Percentiles rank a stretch among this genome's conserved stretches.
These are phyloP conservation scores for Abrostola tripartita DNA, from an alignment of 2,888 invertebrate genomes.

Conservation along the genomic window DNA sequence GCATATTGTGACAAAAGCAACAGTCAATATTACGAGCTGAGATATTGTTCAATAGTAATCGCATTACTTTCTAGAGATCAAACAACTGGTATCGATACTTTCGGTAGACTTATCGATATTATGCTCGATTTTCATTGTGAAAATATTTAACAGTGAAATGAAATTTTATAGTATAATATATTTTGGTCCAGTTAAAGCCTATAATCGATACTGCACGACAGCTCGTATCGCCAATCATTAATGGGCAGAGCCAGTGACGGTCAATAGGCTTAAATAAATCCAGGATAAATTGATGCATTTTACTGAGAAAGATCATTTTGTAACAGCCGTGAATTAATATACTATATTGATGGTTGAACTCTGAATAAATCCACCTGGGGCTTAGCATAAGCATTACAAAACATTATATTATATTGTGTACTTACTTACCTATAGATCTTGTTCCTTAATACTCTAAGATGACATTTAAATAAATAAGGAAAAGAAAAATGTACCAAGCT, in stretches of 20 bases:
- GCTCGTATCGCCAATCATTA: slow-evolving; percentile 29
- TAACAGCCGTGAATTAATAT: slow-evolving; percentile 1
- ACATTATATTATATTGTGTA: too few species aligned
- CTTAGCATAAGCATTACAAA: too few species aligned
- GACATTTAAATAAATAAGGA: not conserved
- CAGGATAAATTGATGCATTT: slow-evolving; percentile 18
- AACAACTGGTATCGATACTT: slow-evolving; percentile 21
- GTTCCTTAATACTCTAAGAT: not conserved
- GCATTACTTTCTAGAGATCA: slow-evolving; percentile 24
- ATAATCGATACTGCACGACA: slow-evolving; percentile 20
- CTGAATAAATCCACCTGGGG: too few species aligned
- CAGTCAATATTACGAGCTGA: slow-evolving; percentile 22
- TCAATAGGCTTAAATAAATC: slow-evolving; percentile 20
- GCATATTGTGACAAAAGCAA: slow-evolving; percentile 31
- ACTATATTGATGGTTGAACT: not conserved
- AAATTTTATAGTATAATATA: slow-evolving; percentile 17
- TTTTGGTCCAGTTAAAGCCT: slow-evolving; percentile 16
- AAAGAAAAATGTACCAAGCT: slow-evolving; percentile 2
- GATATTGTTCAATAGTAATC: slow-evolving; percentile 37
- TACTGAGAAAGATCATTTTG: slow-evolving; percentile 13
- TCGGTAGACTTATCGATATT: slow-evolving; percentile 30
- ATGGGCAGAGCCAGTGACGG: slow-evolving; percentile 29
- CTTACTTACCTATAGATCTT: too few species aligned
- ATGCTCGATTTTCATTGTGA: slow-evolving; percentile 15
- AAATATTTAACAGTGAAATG: slow-evolving; percentile 9